These are phyloP conservation scores for Eristalis tenax DNA, from an alignment of 2,888 invertebrate genomes.

Conservation along the genomic window DNA sequence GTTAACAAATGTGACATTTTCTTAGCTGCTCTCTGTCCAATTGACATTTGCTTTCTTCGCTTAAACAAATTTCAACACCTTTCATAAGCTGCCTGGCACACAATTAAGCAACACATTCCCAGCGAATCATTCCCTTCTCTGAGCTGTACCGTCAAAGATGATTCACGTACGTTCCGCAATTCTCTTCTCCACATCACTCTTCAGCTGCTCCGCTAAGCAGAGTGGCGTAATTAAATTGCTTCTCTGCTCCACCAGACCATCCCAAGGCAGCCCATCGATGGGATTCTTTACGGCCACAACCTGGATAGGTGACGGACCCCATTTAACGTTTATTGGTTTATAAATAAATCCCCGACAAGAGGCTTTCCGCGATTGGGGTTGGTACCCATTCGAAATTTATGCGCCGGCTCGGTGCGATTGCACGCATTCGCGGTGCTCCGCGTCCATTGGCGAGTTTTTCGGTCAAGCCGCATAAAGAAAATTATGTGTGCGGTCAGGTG, in stretches of 20 bases:
- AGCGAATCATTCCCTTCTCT: no score
- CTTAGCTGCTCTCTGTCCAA: no score
- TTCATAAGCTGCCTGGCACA: not conserved
- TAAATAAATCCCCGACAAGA: conserved; percentile 61
- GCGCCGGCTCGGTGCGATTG: conserved; percentile 38
- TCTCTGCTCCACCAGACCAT: not conserved
- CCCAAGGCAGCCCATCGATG: conserved; percentile 34
- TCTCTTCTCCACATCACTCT: not conserved
- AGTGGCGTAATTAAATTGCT: not conserved
- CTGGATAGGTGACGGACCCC: conserved; percentile 62
- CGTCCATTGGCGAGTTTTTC: conserved; percentile 46
- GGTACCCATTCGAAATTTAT: conserved; percentile 29
- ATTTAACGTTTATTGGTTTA: conserved; percentile 68
- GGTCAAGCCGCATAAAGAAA: conserved; percentile 57
- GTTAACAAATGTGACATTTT: no score
- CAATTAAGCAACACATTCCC: not conserved
- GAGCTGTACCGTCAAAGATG: not conserved
- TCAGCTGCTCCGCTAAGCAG: not conserved
- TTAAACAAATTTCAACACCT: no score
- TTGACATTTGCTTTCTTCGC: no score
- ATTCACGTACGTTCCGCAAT: not conserved
- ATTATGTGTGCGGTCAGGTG: conserved; percentile 69
- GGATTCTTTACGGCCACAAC: conserved; percentile 37
- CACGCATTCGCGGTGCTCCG: conserved; percentile 36
- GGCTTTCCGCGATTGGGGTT: conserved; percentile 42